Evolutionary conservation across 2,797 vertebrate species (phyloP).

Genomic region (Tenualosa thibaudeaui): DNA sequence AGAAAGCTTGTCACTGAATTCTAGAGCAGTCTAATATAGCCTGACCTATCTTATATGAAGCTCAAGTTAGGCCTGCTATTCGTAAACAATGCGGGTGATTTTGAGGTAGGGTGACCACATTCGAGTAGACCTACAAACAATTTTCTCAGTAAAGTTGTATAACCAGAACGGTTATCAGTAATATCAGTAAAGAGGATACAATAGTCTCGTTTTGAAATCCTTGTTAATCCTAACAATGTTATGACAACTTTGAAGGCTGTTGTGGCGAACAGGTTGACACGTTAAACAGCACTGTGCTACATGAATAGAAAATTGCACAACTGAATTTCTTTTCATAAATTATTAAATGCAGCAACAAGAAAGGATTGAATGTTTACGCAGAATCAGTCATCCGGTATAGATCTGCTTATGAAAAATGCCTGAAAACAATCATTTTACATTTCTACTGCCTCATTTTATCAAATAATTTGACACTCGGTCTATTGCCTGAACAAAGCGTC

Average conservation of each 20-base stretch:
- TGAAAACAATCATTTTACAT: neutral
- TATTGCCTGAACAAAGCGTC: neutral
- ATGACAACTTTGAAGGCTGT: neutral
- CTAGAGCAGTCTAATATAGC: neutral
- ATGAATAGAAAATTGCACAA: neutral
- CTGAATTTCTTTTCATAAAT: neutral
- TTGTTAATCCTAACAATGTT: neutral
- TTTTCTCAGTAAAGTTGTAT: neutral
- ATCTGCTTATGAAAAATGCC: neutral
- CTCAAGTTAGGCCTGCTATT: neutral
- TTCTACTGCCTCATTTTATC: neutral
- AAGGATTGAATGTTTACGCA: neutral
- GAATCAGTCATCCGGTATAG: neutral
- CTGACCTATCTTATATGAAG: neutral
- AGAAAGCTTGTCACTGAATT: neutral
- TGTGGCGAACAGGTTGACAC: neutral
- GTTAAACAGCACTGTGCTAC: neutral
- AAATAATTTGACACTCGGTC: neutral
- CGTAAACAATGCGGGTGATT: no score
- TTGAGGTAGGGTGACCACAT: no score
- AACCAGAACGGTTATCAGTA: neutral
- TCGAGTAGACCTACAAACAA: no score
- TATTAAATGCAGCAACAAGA: neutral
- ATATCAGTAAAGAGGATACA: neutral
- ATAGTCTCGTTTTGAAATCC: neutral